Evolutionary conservation across 2,113 vertebrate species (phyloP), one percentile per base, ranked within the genome.

Genomic region (Mola mola): DNA sequence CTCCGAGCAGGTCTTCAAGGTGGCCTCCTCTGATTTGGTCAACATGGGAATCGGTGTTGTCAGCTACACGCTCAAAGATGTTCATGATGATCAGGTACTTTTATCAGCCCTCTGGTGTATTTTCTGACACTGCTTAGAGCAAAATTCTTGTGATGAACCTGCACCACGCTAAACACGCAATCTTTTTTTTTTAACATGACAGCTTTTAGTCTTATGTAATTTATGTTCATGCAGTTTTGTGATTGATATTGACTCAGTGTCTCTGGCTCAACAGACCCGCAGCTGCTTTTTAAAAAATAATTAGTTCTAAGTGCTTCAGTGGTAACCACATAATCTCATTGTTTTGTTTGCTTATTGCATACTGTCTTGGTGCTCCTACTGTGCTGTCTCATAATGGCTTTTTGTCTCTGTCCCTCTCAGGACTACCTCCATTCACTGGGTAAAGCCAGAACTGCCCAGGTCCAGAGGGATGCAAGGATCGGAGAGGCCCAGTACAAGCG

Each of bases 11-110:
- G 96, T 98, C 6, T 98, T 95, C 69, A 96, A 96, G 42, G 96
- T 98, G 69, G 96, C 96, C 5, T 98, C 96, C 0, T 98, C 96
- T 0, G 95, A 98, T 75, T 90, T 98, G 72, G 93, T 98, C 55
- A 97, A 97, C 88, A 98, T 98, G 96, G 96, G 96, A 3, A 97
- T 98, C 22, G 95, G 95, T 0, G 94, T 98, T 9, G 96, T 98
- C 81, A 98, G 95, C 91, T 98, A 98, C 83, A 98, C 95, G 0
- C 91, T 98, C 24, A 98, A 98, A 86, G 95, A 98, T 36, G 95
- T 98, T 61, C 95, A 97, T 0, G 95, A 98, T 0, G 96, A 98
- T 78, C 95, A 97, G 95, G 96, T 96, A 71, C 15, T 40, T 40
- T n/a, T n/a, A n/a, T n/a, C n/a, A n/a, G n/a, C n/a, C n/a, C n/a